A percentile compares a stretch with the other conserved stretches of the same genome.
These are phyloP conservation scores for Sceloporus tristichus DNA, from an alignment of 2,113 vertebrate species.

Conservation along the genomic window DNA sequence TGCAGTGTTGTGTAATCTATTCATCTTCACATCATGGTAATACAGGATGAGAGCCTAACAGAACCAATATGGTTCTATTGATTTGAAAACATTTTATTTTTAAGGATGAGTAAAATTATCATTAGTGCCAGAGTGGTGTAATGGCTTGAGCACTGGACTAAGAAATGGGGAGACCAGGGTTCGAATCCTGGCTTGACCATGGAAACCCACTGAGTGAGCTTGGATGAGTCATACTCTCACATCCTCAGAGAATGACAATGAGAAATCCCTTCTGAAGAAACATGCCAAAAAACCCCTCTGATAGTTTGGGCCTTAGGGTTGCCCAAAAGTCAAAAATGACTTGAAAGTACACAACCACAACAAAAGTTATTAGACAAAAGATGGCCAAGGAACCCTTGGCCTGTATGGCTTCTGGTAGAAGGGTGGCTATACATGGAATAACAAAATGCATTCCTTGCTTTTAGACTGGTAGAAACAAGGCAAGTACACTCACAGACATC, in stretches of 20 bases:
- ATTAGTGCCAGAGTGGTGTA: neutral
- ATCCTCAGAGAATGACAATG: too few species aligned
- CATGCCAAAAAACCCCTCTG: too few species aligned
- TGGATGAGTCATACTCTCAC: too few species aligned
- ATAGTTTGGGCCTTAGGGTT: too few species aligned
- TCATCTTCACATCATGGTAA: neutral
- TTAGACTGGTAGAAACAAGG: neutral
- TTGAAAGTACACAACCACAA: too few species aligned
- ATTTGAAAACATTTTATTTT: neutral
- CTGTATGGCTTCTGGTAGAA: neutral
- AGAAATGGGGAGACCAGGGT: too few species aligned
- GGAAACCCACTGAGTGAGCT: too few species aligned
- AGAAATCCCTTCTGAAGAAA: too few species aligned
- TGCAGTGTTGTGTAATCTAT: constrained; percentile 32
- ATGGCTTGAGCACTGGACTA: too few species aligned
- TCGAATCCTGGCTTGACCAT: too few species aligned
- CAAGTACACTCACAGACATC: neutral
- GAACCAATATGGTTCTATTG: neutral
- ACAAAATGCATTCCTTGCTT: neutral
- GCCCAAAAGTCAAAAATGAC: too few species aligned
- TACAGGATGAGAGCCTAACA: constrained; percentile 12
- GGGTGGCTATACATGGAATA: neutral
- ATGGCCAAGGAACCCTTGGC: neutral
- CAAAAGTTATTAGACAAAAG: neutral
- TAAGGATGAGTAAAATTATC: too few species aligned